Evolutionary conservation across 1,140 invertebrate species (phyloP).

Genomic region (Stegodyphus dumicola): DNA sequence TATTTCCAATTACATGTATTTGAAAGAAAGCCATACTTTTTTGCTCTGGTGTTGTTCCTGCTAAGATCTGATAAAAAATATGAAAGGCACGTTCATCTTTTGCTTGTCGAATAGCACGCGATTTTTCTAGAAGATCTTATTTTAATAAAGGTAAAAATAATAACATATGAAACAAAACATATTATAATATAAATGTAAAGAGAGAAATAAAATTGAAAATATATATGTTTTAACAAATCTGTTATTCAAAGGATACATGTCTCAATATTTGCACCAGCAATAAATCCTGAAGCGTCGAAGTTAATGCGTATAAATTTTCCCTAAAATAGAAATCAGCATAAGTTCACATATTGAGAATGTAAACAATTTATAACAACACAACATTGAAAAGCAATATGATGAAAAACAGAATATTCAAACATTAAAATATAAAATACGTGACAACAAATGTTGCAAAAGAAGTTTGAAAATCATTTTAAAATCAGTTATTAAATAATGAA

Average conservation of each 20-base stretch:
- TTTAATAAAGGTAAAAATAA: constrained; percentile 18
- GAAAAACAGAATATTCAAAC: too few relatives aligned
- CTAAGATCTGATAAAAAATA: constrained; percentile 97
- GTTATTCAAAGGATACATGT: constrained; percentile 69
- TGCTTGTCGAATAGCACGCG: constrained; percentile 96
- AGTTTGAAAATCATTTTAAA: too few relatives aligned
- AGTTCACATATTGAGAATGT: too few relatives aligned
- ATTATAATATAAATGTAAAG: neutral
- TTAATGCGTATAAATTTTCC: constrained; percentile 99
- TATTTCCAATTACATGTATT: neutral
- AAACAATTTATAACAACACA: too few relatives aligned
- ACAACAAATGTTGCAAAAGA: too few relatives aligned
- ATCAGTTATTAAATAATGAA: too few relatives aligned
- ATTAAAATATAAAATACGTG: too few relatives aligned
- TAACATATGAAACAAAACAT: neutral
- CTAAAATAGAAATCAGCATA: constrained; percentile 71
- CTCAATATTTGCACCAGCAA: constrained; percentile 97
- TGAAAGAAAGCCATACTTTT: constrained; percentile 75
- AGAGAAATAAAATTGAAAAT: neutral
- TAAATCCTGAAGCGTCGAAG: constrained; percentile 98
- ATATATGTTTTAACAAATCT: too few relatives aligned
- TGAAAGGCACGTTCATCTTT: constrained; percentile 98
- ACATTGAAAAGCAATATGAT: too few relatives aligned
- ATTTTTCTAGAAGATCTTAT: constrained; percentile 94
- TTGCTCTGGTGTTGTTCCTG: constrained; percentile 87